Base-by-base conservation (phyloP, 2,888 invertebrate species). In the Drosophila austrosaltans region DNA sequence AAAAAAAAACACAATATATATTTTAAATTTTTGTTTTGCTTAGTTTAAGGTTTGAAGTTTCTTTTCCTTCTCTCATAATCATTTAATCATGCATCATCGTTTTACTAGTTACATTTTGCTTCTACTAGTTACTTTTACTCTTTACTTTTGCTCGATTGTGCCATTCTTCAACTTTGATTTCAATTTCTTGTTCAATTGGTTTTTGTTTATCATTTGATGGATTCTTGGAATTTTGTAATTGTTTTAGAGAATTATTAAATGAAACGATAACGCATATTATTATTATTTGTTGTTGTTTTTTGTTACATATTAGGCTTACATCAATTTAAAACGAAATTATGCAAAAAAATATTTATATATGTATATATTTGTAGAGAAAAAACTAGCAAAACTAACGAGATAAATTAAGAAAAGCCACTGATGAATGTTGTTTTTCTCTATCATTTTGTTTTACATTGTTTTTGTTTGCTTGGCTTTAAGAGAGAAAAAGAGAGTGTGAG, bases 161-260 rank as follows among this genome's bases (percentile, higher is more conserved):
- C 48, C 48, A 36, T 36, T 36, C 36, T 36, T 36, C 8, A 10
- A 36, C 36, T 48, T 48, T 48, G 8, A 48, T 22, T 57, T 39
- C 57, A 22, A 57, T 39, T 57, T 57, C 44, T 73, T 72, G 69
- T 66, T 59, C 59, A 61, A 36, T 44, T 44, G 16, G 16, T 20
- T 44, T 44, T 20, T 12, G 2, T 36, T 22, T 42, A 16, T 16
- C 28, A 28, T 36, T 36, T 36, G 16, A 42, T 28, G 59, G 25
- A 63, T 60, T 60, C 39, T 72, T 87, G 89, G 89, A 89, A 89
- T 89, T 82, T 83, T 63, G 84, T 57, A 22, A 48, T 22, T 86
- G 79, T 89, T 90, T 90, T 91, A 91, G 91, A 91, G 91, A 91
- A 90, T 89, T 16, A 16, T 28, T 10, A 32, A 22, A 76, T n/a